Percentiles rank a stretch among this genome's conserved stretches.
These are phyloP conservation scores for Uloborus diversus DNA, from an alignment of 1,140 invertebrate species.

Conservation along the genomic window DNA sequence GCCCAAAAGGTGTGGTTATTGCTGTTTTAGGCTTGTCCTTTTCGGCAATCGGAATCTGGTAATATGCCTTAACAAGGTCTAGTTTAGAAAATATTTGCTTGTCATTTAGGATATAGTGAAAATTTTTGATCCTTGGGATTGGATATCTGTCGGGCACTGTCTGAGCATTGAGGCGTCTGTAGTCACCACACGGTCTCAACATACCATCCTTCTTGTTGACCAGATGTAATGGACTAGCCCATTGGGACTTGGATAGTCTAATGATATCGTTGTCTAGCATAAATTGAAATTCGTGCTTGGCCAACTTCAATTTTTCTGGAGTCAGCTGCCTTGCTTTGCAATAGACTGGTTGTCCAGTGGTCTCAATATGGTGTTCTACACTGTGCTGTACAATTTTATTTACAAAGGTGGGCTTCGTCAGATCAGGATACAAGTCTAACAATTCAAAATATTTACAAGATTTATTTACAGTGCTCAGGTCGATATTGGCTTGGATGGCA, in stretches of 20 bases:
- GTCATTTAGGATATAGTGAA: conserved; percentile 2
- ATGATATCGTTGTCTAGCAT: conserved; percentile 66
- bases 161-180: conserved; percentile 25
- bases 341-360: not conserved
- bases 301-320: not conserved
- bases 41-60: conserved; percentile 35
- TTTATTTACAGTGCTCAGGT: not conserved
- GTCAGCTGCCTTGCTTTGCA: conserved; percentile 25
- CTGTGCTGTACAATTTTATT: not conserved
- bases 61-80: conserved; percentile 38
- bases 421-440: not conserved
- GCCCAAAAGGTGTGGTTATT: conserved; percentile 7
- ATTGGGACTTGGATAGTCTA: conserved; percentile 65
- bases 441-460: not conserved
- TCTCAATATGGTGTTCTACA: conserved; percentile 15
- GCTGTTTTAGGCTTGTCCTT: conserved; percentile 29
- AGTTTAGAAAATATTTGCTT: not conserved
- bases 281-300: conserved; percentile 22
- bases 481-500: not conserved
- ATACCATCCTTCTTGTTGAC: conserved; percentile 68
- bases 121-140: conserved; percentile 44
- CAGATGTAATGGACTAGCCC: conserved; percentile 67
- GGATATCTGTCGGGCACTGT: conserved; percentile 54
- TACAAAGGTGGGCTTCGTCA: not conserved
- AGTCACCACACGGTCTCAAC: conserved; percentile 56